Percentiles rank a stretch among this genome's conserved stretches.
These are phyloP conservation scores for Hirtodrosophila duncani DNA, from an alignment of 2,888 invertebrate species.

Conservation along the genomic window DNA sequence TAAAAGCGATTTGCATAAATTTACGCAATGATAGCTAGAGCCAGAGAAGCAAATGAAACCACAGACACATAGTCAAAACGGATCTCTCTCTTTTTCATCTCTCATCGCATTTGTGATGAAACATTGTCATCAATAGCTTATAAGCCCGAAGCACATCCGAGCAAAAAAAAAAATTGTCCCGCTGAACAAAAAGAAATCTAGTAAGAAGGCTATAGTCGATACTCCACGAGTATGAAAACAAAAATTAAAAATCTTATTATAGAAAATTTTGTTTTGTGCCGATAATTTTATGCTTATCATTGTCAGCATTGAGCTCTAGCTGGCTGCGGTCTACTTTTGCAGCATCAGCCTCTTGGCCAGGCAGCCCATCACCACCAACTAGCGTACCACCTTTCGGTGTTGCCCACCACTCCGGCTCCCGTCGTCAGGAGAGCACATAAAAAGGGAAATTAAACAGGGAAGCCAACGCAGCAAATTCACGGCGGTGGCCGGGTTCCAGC, in stretches of 20 bases:
- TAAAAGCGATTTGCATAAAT: slow-evolving; percentile 68
- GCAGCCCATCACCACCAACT: neutral
- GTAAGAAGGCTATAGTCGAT: too few species aligned
- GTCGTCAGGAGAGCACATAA: slow-evolving; percentile 40
- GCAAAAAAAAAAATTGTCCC: too few species aligned
- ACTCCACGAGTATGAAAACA: slow-evolving; percentile 30
- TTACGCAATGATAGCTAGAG: slow-evolving; percentile 52
- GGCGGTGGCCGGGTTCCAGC: too few species aligned
- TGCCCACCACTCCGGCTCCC: neutral
- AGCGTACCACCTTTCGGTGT: neutral
- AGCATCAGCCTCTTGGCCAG: slow-evolving; percentile 52
- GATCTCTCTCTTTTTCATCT: slow-evolving; percentile 9
- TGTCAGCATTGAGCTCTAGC: slow-evolving; percentile 23
- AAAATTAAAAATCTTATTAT: slow-evolving; percentile 70
- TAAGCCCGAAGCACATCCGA: too few species aligned
- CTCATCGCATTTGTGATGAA: slow-evolving; percentile 32
- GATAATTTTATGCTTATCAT: slow-evolving; percentile 72
- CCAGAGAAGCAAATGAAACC: neutral
- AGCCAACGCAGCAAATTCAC: slow-evolving; percentile 56
- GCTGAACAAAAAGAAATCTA: too few species aligned
- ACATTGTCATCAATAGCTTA: slow-evolving; percentile 47
- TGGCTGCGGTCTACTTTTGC: slow-evolving; percentile 54
- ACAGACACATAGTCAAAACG: neutral
- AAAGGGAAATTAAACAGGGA: slow-evolving; percentile 69
- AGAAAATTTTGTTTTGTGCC: slow-evolving; percentile 65